phyloP scores from a whole-genome alignment of 1,140 invertebrate genomes.

The Pinna nobilis region DNA sequence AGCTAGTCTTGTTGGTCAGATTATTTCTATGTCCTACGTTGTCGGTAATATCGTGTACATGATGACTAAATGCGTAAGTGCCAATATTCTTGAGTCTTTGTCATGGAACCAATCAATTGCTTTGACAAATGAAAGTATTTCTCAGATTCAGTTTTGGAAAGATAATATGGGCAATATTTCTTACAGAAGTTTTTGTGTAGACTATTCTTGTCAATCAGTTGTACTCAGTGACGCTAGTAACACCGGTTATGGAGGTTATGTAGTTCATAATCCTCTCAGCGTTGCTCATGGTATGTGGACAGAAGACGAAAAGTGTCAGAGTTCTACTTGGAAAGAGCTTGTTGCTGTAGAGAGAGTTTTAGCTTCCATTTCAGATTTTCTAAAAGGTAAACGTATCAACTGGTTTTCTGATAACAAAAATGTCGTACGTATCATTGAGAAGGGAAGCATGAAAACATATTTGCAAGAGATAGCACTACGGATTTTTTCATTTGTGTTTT shows the following conservation, averaged over 20 bases:
- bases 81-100: not conserved
- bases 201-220: not conserved
- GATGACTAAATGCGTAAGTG: conserved; percentile 22
- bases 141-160: conserved; percentile 22
- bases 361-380: not conserved
- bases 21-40: conserved; percentile 17
- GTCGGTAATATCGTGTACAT: conserved; percentile 18
- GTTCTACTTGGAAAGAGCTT: conserved; percentile 32
- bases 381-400: conserved; percentile 4
- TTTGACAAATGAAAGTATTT: conserved; percentile 3
- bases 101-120: conserved; percentile 11
- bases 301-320: not conserved
- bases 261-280: conserved; percentile 7
- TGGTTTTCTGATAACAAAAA: conserved; percentile 30
- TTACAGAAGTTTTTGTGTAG: not conserved
- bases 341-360: conserved; percentile 1
- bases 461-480: conserved; percentile 19
- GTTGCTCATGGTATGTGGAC: conserved; percentile 25
- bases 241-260: conserved; percentile 18
- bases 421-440: conserved; percentile 28
- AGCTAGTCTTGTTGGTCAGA: not conserved
- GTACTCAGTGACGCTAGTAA: conserved; percentile 30
- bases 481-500: conserved; percentile 27
- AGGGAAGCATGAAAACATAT: conserved; percentile 23
- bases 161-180: not conserved